phyloP scores from a whole-genome alignment of 2,797 vertebrate genomes.

The Nannoperca obscura region DNA sequence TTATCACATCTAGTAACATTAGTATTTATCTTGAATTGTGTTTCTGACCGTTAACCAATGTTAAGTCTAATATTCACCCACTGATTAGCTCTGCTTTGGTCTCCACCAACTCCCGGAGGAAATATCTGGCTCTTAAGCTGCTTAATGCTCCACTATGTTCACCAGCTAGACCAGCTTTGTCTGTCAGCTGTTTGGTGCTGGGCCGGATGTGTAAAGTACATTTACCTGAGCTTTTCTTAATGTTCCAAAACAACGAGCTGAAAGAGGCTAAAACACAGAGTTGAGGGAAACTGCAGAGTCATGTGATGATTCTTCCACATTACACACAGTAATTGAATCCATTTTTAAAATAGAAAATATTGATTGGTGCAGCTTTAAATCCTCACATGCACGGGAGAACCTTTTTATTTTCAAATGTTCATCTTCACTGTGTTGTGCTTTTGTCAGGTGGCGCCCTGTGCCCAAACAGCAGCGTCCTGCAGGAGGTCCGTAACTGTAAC shows the following conservation, averaged over 20 bases:
- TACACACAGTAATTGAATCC: background rate
- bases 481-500: conserved; percentile 94
- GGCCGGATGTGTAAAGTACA: background rate
- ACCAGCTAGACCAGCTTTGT: background rate
- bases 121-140: background rate
- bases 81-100: background rate
- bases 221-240: background rate
- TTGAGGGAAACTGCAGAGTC: background rate
- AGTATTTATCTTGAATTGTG: background rate
- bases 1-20: background rate
- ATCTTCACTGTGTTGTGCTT: background rate
- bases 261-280: background rate
- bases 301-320: background rate
- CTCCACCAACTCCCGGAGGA: background rate
- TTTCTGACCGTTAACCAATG: background rate
- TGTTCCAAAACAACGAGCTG: background rate
- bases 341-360: background rate
- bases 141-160: background rate
- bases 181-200: background rate
- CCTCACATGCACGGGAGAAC: background rate
- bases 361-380: background rate
- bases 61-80: background rate
- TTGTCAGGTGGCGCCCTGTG: conserved; percentile 89
- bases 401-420: background rate
- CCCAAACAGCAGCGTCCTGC: conserved; percentile 92